Conservation (phyloP, 2,797 vertebrate species). For the Enteromius mattozi region DNA sequence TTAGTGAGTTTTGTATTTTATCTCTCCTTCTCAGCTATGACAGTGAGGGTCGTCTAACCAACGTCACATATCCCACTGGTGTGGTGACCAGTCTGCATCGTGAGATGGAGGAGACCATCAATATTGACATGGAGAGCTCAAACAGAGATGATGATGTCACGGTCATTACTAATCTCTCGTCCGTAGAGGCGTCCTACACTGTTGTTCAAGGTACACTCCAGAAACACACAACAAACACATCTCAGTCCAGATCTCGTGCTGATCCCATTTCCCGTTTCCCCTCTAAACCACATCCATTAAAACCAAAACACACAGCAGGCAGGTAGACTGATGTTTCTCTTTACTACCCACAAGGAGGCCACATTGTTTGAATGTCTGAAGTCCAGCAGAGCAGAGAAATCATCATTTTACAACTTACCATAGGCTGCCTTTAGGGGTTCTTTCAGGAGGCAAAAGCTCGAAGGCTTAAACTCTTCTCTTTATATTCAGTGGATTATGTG, state of each 20-base stretch:
- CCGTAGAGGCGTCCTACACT: conserved; percentile 89
- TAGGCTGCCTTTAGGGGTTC: conserved; percentile 21
- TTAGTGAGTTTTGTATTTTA: background rate
- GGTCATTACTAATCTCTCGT: conserved; percentile 89
- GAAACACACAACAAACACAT: conserved; percentile 10
- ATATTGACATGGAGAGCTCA: conserved; percentile 89
- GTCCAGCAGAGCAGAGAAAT: conserved; percentile 42
- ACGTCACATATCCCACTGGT: conserved; percentile 88
- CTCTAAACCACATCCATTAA: conserved; percentile 54
- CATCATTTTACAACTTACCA: conserved; percentile 25
- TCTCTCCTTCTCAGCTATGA: conserved; percentile 80
- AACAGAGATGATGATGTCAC: conserved; percentile 89
- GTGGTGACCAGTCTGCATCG: conserved; percentile 88
- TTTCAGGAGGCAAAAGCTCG: conserved; percentile 5
- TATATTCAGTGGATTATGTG: background rate
- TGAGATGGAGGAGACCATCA: conserved; percentile 89
- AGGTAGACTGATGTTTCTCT: conserved; percentile 6
- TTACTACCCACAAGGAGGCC: background rate
- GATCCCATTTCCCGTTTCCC: conserved; percentile 27
- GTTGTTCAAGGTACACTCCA: conserved; percentile 84
- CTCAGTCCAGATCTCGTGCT: conserved; percentile 11
- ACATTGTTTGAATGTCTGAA: conserved; percentile 19
- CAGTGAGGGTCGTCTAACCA: conserved; percentile 87
- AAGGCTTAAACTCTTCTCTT: conserved; percentile 24
- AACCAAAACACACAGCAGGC: conserved; percentile 27